Percentiles rank a stretch among this genome's conserved stretches.
These are phyloP conservation scores for Dryobates pubescens DNA, from an alignment of 2,797 vertebrate species.

Conservation along the genomic window DNA sequence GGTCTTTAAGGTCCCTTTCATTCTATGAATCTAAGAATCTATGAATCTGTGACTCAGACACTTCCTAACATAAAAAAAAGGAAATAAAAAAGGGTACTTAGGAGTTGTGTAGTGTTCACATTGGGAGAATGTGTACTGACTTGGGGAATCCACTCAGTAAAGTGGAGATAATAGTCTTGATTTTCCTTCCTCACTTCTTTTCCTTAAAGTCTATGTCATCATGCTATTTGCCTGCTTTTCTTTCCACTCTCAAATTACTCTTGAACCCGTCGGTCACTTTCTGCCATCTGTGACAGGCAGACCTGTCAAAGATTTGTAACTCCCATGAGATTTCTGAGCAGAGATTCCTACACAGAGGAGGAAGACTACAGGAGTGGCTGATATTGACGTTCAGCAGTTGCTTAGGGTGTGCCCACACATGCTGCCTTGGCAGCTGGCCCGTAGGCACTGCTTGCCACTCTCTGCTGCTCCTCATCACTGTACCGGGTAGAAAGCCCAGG, in stretches of 20 bases:
- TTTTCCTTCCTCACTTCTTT: neutral
- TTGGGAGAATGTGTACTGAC: neutral
- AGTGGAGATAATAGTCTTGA: neutral
- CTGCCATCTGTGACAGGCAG: neutral
- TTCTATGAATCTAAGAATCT: too few species aligned
- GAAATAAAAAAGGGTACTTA: neutral
- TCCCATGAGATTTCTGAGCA: neutral
- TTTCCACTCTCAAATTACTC: neutral
- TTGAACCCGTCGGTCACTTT: neutral
- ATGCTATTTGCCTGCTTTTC: neutral
- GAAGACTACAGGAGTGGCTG: neutral
- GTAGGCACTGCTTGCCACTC: rapidly evolving
- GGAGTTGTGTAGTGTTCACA: neutral
- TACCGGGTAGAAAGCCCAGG: neutral
- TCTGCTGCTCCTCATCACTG: neutral
- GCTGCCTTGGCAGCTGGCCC: neutral
- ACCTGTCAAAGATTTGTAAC: neutral
- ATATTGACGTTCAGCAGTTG: neutral
- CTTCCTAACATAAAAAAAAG: neutral
- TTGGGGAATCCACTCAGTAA: neutral
- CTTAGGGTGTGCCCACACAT: neutral
- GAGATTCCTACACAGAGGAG: neutral
- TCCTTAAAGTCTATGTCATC: neutral
- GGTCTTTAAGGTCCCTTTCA: too few species aligned
- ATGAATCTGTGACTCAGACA: neutral